phyloP scores from a whole-genome alignment of 2,888 invertebrate species.

The Alviniconcha strummeri region DNA sequence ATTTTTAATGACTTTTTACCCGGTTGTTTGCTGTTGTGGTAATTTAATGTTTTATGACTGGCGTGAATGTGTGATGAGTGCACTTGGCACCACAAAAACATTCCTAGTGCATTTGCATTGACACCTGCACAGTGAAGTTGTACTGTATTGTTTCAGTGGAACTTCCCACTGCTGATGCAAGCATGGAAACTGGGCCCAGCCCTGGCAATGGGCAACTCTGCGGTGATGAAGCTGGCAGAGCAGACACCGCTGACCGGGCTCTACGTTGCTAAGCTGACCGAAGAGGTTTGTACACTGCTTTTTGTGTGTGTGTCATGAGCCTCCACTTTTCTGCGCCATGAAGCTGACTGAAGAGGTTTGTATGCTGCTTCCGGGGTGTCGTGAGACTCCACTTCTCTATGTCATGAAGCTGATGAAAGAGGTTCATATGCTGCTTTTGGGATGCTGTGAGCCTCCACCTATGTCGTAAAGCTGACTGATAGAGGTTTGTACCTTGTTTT shows the following conservation, averaged over 20 bases:
- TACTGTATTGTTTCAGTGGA: constrained; percentile 79
- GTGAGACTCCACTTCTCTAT: too few species aligned
- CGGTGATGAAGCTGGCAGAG: constrained; percentile 94
- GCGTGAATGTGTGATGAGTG: too few species aligned
- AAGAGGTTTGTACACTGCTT: constrained; percentile 76
- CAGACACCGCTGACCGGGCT: constrained; percentile 92
- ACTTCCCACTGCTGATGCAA: constrained; percentile 91
- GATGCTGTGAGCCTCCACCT: constrained; percentile 64
- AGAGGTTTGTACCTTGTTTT: constrained; percentile 75
- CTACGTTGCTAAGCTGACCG: constrained; percentile 87
- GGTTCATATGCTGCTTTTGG: not conserved
- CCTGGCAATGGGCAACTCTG: constrained; percentile 80
- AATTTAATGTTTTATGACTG: too few species aligned
- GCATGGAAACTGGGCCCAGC: constrained; percentile 93
- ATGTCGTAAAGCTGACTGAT: constrained; percentile 86
- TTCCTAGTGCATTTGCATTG: too few species aligned
- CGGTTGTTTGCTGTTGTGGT: too few species aligned
- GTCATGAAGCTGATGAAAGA: not conserved
- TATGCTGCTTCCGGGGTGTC: not conserved
- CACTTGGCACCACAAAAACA: too few species aligned
- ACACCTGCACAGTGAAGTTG: too few species aligned
- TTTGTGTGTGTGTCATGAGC: not conserved
- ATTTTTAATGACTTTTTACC: too few species aligned
- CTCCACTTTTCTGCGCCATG: too few species aligned
- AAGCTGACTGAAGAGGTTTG: not conserved